These are phyloP conservation scores for Ptilonorhynchus violaceus DNA, from an alignment of 2,113 vertebrate species.

Conservation along the genomic window DNA sequence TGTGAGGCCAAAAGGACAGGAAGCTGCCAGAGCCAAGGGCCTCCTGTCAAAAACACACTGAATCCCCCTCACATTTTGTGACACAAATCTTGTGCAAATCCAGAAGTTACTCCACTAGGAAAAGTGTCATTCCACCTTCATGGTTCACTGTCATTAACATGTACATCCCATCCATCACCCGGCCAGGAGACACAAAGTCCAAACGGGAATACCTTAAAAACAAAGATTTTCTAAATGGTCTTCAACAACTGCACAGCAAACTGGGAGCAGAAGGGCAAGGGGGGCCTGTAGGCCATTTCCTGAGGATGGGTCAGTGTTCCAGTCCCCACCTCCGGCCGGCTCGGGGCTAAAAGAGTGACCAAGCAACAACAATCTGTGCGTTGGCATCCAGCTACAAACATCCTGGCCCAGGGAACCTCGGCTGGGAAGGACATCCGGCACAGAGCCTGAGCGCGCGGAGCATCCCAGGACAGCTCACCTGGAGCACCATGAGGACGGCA, in stretches of 20 bases:
- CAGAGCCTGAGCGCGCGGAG: accelerated
- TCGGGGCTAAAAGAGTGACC: neutral
- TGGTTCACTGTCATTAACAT: accelerated
- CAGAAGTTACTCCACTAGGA: neutral
- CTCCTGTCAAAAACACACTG: neutral
- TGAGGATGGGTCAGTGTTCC: neutral
- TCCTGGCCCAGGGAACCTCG: accelerated
- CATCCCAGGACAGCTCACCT: neutral
- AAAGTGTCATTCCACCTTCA: neutral
- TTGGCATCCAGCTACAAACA: neutral
- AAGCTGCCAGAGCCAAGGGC: neutral
- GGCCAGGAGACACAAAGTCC: neutral
- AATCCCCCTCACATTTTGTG: neutral
- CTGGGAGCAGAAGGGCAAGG: neutral
- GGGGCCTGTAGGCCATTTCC: accelerated
- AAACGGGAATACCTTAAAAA: accelerated
- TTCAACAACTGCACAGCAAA: neutral
- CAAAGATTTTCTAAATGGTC: neutral
- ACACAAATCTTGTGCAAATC: neutral
- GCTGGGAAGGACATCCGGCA: accelerated
- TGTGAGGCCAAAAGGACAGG: neutral
- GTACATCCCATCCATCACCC: neutral
- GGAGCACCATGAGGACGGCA: accelerated
- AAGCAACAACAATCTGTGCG: neutral
- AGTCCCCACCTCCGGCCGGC: neutral